phyloP scores from a whole-genome alignment of 2,797 vertebrate species.

The Mallotus villosus region DNA sequence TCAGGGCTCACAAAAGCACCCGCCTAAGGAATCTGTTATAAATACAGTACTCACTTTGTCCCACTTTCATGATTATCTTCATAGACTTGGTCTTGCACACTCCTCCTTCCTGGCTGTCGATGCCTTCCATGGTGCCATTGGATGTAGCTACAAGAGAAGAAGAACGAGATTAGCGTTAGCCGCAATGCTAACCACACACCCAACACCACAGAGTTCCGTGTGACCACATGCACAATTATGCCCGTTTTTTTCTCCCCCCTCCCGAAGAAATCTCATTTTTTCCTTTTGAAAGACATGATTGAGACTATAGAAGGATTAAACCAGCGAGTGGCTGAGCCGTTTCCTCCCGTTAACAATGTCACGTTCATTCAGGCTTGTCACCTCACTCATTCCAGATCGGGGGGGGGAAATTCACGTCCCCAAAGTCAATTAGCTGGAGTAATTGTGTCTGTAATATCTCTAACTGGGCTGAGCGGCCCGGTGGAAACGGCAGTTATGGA shows the following conservation, averaged over 20 bases:
- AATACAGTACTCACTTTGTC: constrained; percentile 87
- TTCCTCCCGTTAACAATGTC: constrained; percentile 48
- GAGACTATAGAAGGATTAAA: constrained; percentile 15
- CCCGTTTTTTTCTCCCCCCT: too few relatives aligned
- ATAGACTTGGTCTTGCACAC: constrained; percentile 98
- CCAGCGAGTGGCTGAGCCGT: constrained; percentile 43
- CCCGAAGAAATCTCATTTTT: too few relatives aligned
- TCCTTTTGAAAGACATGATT: background rate
- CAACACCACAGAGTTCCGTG: background rate
- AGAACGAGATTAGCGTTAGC: constrained; percentile 23
- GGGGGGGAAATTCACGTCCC: constrained; percentile 39
- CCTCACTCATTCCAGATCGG: constrained; percentile 27
- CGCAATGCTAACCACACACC: constrained; percentile 1
- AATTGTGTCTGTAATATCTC: constrained; percentile 55
- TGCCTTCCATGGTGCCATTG: constrained; percentile 96
- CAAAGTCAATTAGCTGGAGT: constrained; percentile 64
- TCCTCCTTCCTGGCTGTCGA: constrained; percentile 98
- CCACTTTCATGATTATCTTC: constrained; percentile 99
- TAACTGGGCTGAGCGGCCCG: constrained; percentile 54
- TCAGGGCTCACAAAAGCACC: background rate
- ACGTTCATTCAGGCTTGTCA: constrained; percentile 49
- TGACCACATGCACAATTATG: background rate
- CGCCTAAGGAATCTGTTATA: background rate
- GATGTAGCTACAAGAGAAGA: constrained; percentile 85
- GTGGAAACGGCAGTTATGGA: constrained; percentile 45